These are phyloP conservation scores for Pilophorus perplexus DNA, from an alignment of 2,888 invertebrate genomes.

Conservation along the genomic window DNA sequence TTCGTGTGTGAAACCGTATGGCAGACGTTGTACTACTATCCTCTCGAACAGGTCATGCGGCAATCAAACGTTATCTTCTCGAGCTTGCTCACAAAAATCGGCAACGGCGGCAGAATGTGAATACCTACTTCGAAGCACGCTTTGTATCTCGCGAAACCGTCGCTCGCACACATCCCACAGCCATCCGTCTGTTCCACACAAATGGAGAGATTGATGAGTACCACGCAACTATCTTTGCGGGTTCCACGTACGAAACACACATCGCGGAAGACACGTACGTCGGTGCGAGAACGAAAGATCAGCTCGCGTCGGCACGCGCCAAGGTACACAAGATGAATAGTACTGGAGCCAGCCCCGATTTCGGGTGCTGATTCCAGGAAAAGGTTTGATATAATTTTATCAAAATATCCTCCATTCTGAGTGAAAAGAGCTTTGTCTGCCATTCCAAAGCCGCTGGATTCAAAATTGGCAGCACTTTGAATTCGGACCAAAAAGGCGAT, in stretches of 20 bases:
- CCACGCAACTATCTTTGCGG: not conserved
- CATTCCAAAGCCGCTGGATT: no score
- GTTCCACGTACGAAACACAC: not conserved
- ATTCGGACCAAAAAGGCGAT: no score
- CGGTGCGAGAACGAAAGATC: not conserved
- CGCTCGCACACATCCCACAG: not conserved
- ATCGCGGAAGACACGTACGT: not conserved
- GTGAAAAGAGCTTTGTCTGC: no score
- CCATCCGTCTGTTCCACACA: not conserved
- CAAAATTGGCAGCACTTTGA: no score
- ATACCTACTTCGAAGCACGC: not conserved
- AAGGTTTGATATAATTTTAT: no score
- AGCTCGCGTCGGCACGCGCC: not conserved
- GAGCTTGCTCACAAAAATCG: not conserved
- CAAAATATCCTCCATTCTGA: no score
- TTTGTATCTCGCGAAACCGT: not conserved
- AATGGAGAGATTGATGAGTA: not conserved
- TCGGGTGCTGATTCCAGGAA: no score
- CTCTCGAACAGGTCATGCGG: not conserved
- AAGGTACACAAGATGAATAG: conserved; percentile 23
- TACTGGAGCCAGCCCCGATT: no score
- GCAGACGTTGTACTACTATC: not conserved
- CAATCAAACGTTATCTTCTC: not conserved
- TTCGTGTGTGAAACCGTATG: not conserved
- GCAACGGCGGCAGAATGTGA: no score